Conservation (phyloP, 2,797 vertebrate species). For the Dermochelys coriacea region DNA sequence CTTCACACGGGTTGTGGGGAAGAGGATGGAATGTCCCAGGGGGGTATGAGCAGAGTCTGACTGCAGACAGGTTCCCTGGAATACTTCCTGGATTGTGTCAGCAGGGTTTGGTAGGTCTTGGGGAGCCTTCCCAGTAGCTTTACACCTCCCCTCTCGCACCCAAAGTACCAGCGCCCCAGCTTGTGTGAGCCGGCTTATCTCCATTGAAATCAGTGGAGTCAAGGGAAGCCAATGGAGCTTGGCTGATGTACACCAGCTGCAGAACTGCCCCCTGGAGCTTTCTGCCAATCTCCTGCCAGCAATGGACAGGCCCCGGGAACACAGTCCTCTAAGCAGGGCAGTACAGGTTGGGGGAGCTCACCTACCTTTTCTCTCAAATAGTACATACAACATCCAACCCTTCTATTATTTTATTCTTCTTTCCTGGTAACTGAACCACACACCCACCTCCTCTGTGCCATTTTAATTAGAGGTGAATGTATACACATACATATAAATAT, state of each 20-base stretch:
- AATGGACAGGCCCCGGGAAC: neutral
- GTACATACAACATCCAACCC: no score
- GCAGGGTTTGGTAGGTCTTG: neutral
- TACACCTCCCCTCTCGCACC: fast-evolving
- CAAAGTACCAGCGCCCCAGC: neutral
- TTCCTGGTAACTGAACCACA: no score
- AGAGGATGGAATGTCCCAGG: neutral
- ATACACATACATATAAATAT: no score
- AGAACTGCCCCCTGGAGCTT: neutral
- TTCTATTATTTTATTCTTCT: no score
- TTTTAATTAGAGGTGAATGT: no score
- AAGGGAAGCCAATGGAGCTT: neutral
- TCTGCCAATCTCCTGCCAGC: neutral
- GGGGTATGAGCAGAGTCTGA: fast-evolving
- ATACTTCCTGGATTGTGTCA: neutral
- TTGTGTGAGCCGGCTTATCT: neutral
- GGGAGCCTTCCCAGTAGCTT: neutral
- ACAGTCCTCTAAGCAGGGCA: neutral
- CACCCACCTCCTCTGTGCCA: no score
- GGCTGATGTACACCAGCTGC: neutral
- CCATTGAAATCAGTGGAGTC: neutral
- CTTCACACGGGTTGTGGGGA: neutral
- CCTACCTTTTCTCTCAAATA: no score
- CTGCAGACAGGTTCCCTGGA: no score
- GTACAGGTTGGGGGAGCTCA: neutral